These are phyloP conservation scores for Melanargia galathea DNA, from an alignment of 2,888 invertebrate species.

Conservation along the genomic window DNA sequence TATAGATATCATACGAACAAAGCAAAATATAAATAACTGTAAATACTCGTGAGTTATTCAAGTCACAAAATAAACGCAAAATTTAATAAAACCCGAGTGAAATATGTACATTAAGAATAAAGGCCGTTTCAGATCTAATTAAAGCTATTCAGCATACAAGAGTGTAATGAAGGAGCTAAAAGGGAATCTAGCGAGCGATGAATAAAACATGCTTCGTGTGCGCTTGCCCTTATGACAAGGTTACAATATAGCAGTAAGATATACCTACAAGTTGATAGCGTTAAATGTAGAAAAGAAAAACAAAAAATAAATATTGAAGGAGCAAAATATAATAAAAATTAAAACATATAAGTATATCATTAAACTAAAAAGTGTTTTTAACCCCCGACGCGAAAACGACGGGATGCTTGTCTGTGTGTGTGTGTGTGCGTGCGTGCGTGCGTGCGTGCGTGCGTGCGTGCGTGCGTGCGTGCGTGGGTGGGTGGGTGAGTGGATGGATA, in stretches of 20 bases:
- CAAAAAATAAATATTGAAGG: too few relatives aligned
- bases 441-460: too few relatives aligned
- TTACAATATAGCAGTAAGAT: background rate
- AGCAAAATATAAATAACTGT: background rate
- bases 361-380: too few relatives aligned
- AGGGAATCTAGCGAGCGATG: constrained; percentile 53
- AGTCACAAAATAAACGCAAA: constrained; percentile 17
- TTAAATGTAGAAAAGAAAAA: background rate
- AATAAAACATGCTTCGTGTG: constrained; percentile 67
- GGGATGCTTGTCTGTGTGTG: too few relatives aligned
- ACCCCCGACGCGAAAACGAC: too few relatives aligned
- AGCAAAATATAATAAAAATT: background rate
- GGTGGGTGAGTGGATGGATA: too few relatives aligned
- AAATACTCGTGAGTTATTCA: background rate
- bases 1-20: too few relatives aligned
- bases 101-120: constrained; percentile 15
- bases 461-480: too few relatives aligned
- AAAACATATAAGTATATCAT: too few relatives aligned
- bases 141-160: constrained; percentile 55
- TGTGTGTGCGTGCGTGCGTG: too few relatives aligned
- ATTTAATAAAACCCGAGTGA: constrained; percentile 19
- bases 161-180: constrained; percentile 54
- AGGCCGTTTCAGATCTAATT: constrained; percentile 54
- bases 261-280: background rate
- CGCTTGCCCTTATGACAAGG: constrained; percentile 47